Evolutionary conservation across 2,888 invertebrate genomes (phyloP).

Genomic region (Noctua comes): DNA sequence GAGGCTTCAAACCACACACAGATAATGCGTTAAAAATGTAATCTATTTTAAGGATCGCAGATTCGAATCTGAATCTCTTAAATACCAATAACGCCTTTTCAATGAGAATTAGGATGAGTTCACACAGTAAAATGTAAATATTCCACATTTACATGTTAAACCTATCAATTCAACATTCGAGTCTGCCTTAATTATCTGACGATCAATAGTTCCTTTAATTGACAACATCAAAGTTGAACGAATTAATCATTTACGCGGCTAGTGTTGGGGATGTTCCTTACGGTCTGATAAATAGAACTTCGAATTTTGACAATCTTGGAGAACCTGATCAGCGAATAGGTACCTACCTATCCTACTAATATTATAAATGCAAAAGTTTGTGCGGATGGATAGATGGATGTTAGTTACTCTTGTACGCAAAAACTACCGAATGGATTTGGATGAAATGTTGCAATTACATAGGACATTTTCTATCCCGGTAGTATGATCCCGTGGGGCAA

Average conservation of each 20-base stretch:
- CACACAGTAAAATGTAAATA: slow-evolving; percentile 26
- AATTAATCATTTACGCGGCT: slow-evolving; percentile 45
- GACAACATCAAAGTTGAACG: slow-evolving; percentile 54
- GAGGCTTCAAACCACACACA: neutral
- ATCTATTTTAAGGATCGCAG: neutral
- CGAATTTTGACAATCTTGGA: neutral
- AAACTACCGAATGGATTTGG: too few relatives aligned
- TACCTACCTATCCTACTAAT: too few relatives aligned
- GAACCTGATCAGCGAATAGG: neutral
- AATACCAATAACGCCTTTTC: slow-evolving; percentile 7
- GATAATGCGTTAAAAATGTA: neutral
- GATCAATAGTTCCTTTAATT: slow-evolving; percentile 56
- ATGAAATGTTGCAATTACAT: too few relatives aligned
- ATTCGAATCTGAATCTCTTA: neutral
- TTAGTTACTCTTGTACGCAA: too few relatives aligned
- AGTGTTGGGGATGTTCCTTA: slow-evolving; percentile 21
- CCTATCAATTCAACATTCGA: slow-evolving; percentile 30
- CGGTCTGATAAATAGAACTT: neutral
- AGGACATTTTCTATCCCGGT: too few relatives aligned
- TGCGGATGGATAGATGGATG: too few relatives aligned
- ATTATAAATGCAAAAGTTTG: too few relatives aligned
- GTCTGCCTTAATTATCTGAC: slow-evolving; percentile 39
- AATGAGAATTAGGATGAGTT: neutral
- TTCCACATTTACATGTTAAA: slow-evolving; percentile 35
- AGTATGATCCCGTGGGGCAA: too few relatives aligned